Evolutionary conservation across 2,888 invertebrate species (phyloP), one percentile per base, ranked within the genome.

Genomic region (Luffia ferchaultella): DNA sequence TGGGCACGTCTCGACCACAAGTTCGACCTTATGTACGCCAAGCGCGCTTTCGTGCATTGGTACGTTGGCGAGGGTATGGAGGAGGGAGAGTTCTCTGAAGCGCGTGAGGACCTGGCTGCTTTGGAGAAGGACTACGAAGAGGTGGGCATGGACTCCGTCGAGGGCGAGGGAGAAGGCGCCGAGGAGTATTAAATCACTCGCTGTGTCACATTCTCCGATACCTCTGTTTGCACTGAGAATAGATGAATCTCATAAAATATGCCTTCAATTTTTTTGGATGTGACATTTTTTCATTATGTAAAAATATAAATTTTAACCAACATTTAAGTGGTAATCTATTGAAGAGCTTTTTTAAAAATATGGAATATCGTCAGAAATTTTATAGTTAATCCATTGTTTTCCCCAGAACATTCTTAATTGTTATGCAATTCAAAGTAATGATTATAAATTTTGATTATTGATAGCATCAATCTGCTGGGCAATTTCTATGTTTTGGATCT

Each of bases 31-130:
- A 97, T 97, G 96, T 97, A 96, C 80, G 95, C 96, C 75, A 97
- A 97, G 87, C 90, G 96, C 61, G 97, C 97, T 52, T 97, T 97
- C 84, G 97, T 97, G 55, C 97, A 97, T 82, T 97, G 97, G 97
- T 93, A 93, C 74, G 93, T 93, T 57, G 92, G 93, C 60, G 92
- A 92, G 75, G 92, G 92, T 82, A 92, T 92, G 92, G 93, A 93
- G 79, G 93, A 93, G 89, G 93, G 93, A 58, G 91, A 95, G 77
- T 95, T 95, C 87, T 91, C 92, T 30, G 95, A 95, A 73, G 95
- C 92, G 50, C 82, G 82, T 46, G 82, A 82, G 70, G 82, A 82
- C 67, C 63, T 82, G 66, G 82, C 82, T 49, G 92, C 92, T 12
- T 86, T 93, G 52, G 93, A 93, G 85, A 92, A 93, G 85, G 93